Evolutionary conservation across 1,140 invertebrate genomes (phyloP), one percentile per base, ranked within the genome.

Genomic region (Cecropterus lyciades): DNA sequence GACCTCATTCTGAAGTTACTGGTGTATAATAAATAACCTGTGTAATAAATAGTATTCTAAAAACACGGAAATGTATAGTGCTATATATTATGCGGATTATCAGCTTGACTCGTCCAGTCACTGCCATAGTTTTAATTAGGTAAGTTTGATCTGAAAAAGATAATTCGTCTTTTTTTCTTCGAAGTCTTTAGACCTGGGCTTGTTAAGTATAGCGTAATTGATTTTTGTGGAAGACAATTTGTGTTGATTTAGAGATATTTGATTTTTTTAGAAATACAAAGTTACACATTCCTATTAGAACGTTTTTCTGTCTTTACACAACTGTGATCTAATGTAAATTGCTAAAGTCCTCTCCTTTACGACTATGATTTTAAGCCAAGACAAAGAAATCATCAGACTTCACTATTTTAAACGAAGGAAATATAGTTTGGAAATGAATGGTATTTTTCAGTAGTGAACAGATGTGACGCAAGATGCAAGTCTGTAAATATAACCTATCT

Each of bases 91-190:
- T 51, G 48, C 59, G 40, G 30, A 20, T 51, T 51, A 52, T 63
- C 37, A 51, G 30, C 53, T 59, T 57, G 40, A 76, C 66, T 66
- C 68, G 68, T 79, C 77, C 75, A 78, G 69, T 77, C 85, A 85
- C 85, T 87, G 83, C 83, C 85, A 84, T 87, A 85, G 81, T 73
- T 79, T 79, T 79, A 85, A 77, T 68, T 81, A 77, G 59, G 68
- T 75, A 73, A 71, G 65, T 70, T 73, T 60, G 53, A 63, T 63
- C 33, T 24, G 59, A 52, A 9, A 5, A 3, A 45, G 16, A 55
- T 37, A 65, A 63, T 55, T 53, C 65, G 48, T 59, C 56, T 42
- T 59, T 17, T 17, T 52, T 17, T 52, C 48, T 40, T 16, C 24
- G 8, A 48, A 20, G 11, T 59, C 43, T 60, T 16, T 11, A 49